Conservation (phyloP, 37 sponge, comb jelly and placozoan genomes). For the Chondrosia reniformis region DNA sequence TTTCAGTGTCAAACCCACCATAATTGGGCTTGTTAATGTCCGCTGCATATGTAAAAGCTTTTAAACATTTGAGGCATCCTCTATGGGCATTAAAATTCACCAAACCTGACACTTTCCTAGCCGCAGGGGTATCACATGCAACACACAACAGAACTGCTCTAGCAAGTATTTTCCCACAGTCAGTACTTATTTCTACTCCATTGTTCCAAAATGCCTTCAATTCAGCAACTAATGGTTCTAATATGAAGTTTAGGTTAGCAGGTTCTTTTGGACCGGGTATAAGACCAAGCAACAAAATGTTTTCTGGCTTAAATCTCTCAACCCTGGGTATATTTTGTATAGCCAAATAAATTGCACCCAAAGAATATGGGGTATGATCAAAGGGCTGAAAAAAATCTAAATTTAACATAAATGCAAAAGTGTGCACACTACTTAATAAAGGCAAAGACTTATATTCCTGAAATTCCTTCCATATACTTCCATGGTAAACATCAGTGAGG, state of each 20-base stretch:
- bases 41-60: slow-evolving; percentile 14
- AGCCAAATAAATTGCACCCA: slow-evolving; percentile 45
- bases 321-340: slow-evolving; percentile 43
- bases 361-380: slow-evolving; percentile 29
- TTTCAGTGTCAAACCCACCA: slow-evolving; percentile 39
- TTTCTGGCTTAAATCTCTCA: slow-evolving; percentile 29
- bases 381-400: slow-evolving; percentile 61
- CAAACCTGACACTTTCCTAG: slow-evolving; percentile 47
- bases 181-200: background rate
- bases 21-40: slow-evolving; percentile 24
- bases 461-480: slow-evolving; percentile 40
- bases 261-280: slow-evolving; percentile 60
- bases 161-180: background rate
- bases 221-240: slow-evolving; percentile 38
- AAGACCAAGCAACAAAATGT: slow-evolving; percentile 33
- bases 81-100: slow-evolving; percentile 13
- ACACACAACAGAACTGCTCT: slow-evolving; percentile 25
- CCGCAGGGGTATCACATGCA: slow-evolving; percentile 41
- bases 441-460: background rate
- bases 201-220: slow-evolving; percentile 22
- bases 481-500: slow-evolving; percentile 42
- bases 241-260: slow-evolving; percentile 18
- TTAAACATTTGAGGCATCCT: slow-evolving; percentile 58
- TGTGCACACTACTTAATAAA: background rate
- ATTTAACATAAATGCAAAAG: slow-evolving; percentile 41